A percentile compares a stretch with the other conserved stretches of the same genome.
phyloP scores from a whole-genome alignment of 1,140 invertebrate species.

The Dendroctonus ponderosae region DNA sequence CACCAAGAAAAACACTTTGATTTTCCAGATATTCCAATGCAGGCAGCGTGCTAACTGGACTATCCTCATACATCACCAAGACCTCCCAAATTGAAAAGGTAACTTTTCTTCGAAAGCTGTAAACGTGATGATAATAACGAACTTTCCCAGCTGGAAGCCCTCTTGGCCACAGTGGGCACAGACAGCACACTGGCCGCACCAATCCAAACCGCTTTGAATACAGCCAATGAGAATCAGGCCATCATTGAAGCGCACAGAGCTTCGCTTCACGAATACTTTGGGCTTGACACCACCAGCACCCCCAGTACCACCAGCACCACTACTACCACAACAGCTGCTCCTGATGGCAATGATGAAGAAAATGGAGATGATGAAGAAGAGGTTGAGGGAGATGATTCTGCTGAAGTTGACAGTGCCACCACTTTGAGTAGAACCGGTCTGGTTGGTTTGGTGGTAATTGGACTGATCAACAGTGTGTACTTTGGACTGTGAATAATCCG shows the following conservation, averaged over 20 bases:
- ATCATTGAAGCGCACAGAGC: conserved; percentile 1
- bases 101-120: background rate
- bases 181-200: background rate
- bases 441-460: background rate
- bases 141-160: background rate
- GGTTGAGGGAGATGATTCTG: background rate
- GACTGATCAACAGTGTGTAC: background rate
- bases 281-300: background rate
- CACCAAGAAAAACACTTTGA: no score
- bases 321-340: background rate
- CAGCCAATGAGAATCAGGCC: conserved; percentile 1
- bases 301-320: background rate
- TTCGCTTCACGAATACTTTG: background rate
- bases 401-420: background rate
- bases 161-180: background rate
- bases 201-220: background rate
- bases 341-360: background rate
- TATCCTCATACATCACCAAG: conserved; percentile 19
- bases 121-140: background rate
- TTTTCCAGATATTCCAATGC: background rate
- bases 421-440: background rate
- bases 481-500: no score
- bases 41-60: conserved; percentile 6
- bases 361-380: no score
- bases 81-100: conserved; percentile 12